Evolutionary conservation across 2,888 invertebrate species (phyloP).

Genomic region (Timandra comae): DNA sequence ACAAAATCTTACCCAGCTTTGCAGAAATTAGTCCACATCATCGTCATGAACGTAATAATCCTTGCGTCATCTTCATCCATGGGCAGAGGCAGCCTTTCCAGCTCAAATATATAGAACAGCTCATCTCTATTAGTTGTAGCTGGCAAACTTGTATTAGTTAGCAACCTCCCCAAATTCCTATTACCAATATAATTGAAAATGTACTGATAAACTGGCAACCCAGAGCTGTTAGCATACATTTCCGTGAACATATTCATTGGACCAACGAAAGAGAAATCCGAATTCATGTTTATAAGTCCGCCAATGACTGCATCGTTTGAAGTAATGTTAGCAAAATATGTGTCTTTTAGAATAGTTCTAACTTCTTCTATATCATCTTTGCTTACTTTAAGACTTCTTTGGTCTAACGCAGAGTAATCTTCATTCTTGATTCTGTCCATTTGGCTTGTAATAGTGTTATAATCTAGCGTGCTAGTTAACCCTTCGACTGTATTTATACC

Average conservation of each 20-base stretch:
- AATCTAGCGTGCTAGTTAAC: slow-evolving; percentile 57
- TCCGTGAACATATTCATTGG: slow-evolving; percentile 58
- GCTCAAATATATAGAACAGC: slow-evolving; percentile 58
- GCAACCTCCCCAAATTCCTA: slow-evolving; percentile 55
- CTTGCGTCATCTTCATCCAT: slow-evolving; percentile 63
- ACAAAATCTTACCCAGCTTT: slow-evolving; percentile 55
- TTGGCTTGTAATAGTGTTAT: slow-evolving; percentile 54
- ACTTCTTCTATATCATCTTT: slow-evolving; percentile 42
- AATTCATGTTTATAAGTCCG: slow-evolving; percentile 58
- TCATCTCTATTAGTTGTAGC: slow-evolving; percentile 60
- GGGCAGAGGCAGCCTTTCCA: slow-evolving; percentile 53
- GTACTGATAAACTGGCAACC: slow-evolving; percentile 45
- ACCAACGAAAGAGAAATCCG: slow-evolving; percentile 60
- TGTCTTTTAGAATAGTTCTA: slow-evolving; percentile 44
- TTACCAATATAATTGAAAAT: slow-evolving; percentile 59
- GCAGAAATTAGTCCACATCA: slow-evolving; percentile 72
- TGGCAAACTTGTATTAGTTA: slow-evolving; percentile 55
- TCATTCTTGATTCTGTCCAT: slow-evolving; percentile 55
- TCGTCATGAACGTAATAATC: slow-evolving; percentile 63
- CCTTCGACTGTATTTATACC: slow-evolving; percentile 77
- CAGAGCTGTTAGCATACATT: slow-evolving; percentile 46
- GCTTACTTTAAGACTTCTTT: slow-evolving; percentile 40
- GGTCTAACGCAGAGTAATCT: slow-evolving; percentile 52
- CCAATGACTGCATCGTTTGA: slow-evolving; percentile 55
- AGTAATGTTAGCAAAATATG: slow-evolving; percentile 51